Conservation (phyloP, 2,888 invertebrate genomes). For the Calliscelio sp. region DNA sequence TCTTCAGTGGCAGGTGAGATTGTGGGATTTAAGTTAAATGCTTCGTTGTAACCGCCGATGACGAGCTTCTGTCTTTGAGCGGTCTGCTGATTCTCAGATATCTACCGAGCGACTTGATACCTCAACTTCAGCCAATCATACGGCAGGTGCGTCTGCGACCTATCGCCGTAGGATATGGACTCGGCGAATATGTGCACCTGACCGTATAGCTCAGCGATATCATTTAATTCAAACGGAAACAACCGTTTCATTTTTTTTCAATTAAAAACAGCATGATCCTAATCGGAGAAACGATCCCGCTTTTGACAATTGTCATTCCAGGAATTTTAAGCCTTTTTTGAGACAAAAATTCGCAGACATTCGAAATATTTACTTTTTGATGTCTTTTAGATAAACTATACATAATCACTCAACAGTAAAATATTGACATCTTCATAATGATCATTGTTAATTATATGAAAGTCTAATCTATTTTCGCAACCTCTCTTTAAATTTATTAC, state of each 20-base stretch:
- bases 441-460: no score
- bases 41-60: conserved; percentile 37
- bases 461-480: conserved; percentile 23
- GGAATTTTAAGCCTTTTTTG: no score
- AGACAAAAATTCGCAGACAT: no score
- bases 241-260: conserved; percentile 61
- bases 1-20: conserved; percentile 71
- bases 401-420: no score
- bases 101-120: conserved; percentile 53
- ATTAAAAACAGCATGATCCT: conserved; percentile 48
- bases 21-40: conserved; percentile 42
- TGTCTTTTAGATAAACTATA: no score
- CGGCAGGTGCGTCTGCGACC: conserved; percentile 62
- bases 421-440: no score
- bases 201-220: conserved; percentile 50
- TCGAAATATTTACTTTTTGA: no score
- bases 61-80: conserved; percentile 40
- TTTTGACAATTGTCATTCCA: conserved; percentile 6
- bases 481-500: conserved; percentile 23
- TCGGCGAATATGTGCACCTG: conserved; percentile 54
- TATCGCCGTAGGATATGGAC: conserved; percentile 52
- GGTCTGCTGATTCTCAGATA: conserved; percentile 57
- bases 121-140: conserved; percentile 55
- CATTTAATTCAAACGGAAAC: conserved; percentile 60
- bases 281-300: conserved; percentile 19